Conservation (phyloP, 2,797 vertebrate genomes). For the Sphenodon punctatus region DNA sequence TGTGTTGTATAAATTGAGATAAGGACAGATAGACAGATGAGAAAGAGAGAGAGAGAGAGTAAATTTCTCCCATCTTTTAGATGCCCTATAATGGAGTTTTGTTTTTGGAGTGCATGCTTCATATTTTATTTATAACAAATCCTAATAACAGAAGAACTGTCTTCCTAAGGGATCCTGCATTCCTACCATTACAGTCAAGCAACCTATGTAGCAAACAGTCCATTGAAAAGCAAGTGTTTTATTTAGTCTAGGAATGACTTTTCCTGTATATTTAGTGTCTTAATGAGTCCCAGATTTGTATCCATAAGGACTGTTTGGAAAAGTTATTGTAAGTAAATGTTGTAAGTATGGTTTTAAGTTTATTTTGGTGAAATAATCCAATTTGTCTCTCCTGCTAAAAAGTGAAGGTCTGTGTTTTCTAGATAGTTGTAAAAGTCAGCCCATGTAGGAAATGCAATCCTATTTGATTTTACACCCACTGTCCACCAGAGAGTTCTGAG, state of each 20-base stretch:
- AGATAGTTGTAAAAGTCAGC: constrained; percentile 3
- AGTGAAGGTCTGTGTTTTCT: neutral
- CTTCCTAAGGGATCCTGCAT: constrained; percentile 48
- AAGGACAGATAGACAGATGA: neutral
- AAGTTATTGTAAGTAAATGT: constrained; percentile 23
- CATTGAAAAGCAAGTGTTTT: constrained; percentile 40
- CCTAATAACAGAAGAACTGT: constrained; percentile 59
- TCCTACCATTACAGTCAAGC: constrained; percentile 40
- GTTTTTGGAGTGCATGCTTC: constrained; percentile 63
- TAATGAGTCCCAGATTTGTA: neutral
- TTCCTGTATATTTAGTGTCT: constrained; percentile 7
- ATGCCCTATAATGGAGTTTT: constrained; percentile 56
- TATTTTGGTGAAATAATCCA: neutral
- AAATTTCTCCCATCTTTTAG: constrained; percentile 46
- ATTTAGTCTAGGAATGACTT: constrained; percentile 12
- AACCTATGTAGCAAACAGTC: constrained; percentile 57
- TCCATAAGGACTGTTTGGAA: neutral
- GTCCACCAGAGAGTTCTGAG: neutral
- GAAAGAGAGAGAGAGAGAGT: neutral
- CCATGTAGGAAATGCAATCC: neutral
- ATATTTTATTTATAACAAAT: constrained; percentile 69
- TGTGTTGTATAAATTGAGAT: constrained; percentile 24
- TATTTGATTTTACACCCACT: neutral
- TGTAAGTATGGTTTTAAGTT: constrained; percentile 13
- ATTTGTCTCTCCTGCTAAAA: constrained; percentile 26